Evolutionary conservation across 2,113 vertebrate genomes (phyloP), one percentile per base, ranked within the genome.

Genomic region (Rhea americana): DNA sequence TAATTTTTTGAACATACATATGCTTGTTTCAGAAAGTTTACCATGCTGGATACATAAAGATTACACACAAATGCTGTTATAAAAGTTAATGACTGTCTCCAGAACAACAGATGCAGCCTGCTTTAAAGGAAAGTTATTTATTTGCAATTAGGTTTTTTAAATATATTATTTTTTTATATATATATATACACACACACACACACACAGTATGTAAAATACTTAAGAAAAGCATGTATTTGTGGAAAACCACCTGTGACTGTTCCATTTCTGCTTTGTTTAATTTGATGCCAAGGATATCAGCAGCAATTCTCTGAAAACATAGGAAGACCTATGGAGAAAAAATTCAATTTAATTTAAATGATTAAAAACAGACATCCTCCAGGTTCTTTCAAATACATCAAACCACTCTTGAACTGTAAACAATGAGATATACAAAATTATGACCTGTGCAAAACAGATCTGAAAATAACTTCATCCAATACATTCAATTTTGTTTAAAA

Each of bases 181-280:
- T 22, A 51, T 22, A 51, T 22, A 51, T 24, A 51, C 24, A 51
- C 12, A 24, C 5, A 55, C 6, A 55, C 26, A 55, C 51, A 53
- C 12, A 55, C 53, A 55, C 53, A 28, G 6, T 87, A 93, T 91
- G 53, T 67, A 47, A 82, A 89, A 93, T 67, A 48, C 9, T 63
- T 81, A 13, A 19, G 65, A 93, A 77, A 56, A 80, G 39, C 26
- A 89, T 14, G 55, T 86, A 95, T 91, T 87, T 96, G 72, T 96
- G 55, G 32, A 97, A 95, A 97, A 97, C 98, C 96, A 99, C 99
- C 99, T 99, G 99, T 77, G 99, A 99, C 97, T 99, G 99, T 97
- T 99, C 99, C 90, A 99, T 97, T 97, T 99, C 99, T 93, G 99
- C 99, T 98, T 99, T 99, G 98, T 99, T 99, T 96, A 99, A 98